phyloP scores from a whole-genome alignment of 2,888 invertebrate species.

The Acrocyrtus sp. region DNA sequence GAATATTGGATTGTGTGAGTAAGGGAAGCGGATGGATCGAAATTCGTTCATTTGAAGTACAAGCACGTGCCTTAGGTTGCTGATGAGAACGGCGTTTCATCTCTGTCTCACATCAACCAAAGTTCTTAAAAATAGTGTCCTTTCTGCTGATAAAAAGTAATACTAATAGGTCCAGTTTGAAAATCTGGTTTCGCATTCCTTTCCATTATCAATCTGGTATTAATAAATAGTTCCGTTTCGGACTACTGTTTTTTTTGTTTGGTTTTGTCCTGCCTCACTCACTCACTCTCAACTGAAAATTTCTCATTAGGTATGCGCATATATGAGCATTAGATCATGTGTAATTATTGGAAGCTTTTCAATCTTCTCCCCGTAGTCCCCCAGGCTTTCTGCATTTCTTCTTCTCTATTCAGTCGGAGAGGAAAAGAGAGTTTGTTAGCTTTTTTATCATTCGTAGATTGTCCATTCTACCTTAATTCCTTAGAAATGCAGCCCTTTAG shows the following conservation, averaged over 20 bases:
- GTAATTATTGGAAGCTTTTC: conserved; percentile 17
- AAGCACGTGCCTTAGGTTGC: conserved; percentile 36
- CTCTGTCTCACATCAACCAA: too few relatives aligned
- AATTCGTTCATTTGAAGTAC: background rate
- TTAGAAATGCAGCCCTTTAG: conserved; percentile 15
- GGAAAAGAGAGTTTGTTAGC: background rate
- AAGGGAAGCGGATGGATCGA: background rate
- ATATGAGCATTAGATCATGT: conserved; percentile 13
- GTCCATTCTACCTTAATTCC: conserved; percentile 29
- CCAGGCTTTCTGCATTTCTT: conserved; percentile 17
- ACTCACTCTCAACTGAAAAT: background rate
- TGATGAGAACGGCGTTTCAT: background rate
- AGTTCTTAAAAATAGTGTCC: background rate
- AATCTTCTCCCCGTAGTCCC: conserved; percentile 20
- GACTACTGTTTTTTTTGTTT: background rate
- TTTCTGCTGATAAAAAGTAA: background rate
- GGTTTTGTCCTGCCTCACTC: background rate
- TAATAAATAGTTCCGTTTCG: background rate
- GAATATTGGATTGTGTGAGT: background rate
- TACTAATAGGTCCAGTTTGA: background rate
- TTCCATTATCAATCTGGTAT: background rate
- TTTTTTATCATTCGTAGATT: background rate
- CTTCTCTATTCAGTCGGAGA: conserved; percentile 1
- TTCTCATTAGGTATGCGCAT: conserved; percentile 21
- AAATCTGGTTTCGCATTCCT: conserved; percentile 18